Evolutionary conservation across 2,888 invertebrate genomes (phyloP), one percentile per base, ranked within the genome.

Genomic region (Carpatolechia fugitivella): DNA sequence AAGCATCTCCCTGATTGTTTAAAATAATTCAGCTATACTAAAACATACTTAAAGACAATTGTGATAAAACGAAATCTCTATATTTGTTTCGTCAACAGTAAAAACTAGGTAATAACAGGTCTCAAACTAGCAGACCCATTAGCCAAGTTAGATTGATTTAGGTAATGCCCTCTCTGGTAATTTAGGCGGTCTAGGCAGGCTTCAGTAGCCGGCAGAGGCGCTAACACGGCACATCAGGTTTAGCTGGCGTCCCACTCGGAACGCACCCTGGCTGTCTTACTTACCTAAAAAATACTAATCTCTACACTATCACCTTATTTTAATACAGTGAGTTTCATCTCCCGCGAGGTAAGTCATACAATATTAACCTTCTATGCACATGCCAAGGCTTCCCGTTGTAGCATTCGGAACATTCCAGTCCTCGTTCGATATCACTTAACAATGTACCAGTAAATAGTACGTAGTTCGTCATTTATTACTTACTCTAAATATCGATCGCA

Each of bases 201-300:
- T 79, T 78, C 74, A 80, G 80, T 72, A 68, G 82, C 78, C 85
- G 78, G 80, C 78, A 80, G 80, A 85, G 82, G 71, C 75, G 72
- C 78, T 76, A 76, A 77, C 76, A 77, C 81, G 80, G 75, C 86
- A 87, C 78, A 87, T 80, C 79, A 82, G 81, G 82, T 75, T 82
- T 74, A 76, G 78, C 82, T 83, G 80, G 82, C 84, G 78, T 71
- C 76, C 79, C 74, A 75, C 73, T 68, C 80, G 80, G 79, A 78
- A 75, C 82, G 80, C 80, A 76, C 73, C 75, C 73, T 69, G 69
- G 56, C 64, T 58, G 30, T 56, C 63, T 53, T 58, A 52, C 63
- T 56, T 51, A 58, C 10, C 38, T 30, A 47, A 46, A 36, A 52
- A 52, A 56, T 36, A 48, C 24, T 31, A 33, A 35, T 29, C 33